phyloP scores from a whole-genome alignment of 1,140 invertebrate genomes.

The Stenopsyche tienmushanensis region DNA sequence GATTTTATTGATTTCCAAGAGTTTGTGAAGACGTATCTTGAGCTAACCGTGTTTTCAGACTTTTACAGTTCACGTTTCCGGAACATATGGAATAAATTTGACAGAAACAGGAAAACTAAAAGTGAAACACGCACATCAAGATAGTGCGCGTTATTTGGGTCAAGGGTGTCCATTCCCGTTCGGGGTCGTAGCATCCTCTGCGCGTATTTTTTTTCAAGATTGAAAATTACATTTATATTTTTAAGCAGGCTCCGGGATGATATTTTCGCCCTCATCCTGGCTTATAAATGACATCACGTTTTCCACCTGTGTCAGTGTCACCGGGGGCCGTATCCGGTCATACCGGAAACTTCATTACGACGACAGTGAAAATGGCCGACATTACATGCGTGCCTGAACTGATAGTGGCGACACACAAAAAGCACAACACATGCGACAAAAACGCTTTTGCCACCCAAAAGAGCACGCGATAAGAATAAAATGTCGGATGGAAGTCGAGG shows the following conservation, averaged over 20 bases:
- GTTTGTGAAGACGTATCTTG: too few relatives aligned
- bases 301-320: constrained; percentile 20
- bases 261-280: too few relatives aligned
- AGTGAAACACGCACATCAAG: background rate
- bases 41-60: constrained; percentile 6
- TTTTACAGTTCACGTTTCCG: constrained; percentile 2
- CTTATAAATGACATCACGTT: constrained; percentile 25
- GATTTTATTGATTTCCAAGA: too few relatives aligned
- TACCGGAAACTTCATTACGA: constrained; percentile 9
- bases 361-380: constrained; percentile 17
- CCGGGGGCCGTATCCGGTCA: constrained; percentile 18
- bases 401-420: constrained; percentile 8
- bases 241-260: too few relatives aligned
- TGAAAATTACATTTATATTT: too few relatives aligned
- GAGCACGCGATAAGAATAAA: constrained; percentile 11
- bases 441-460: constrained; percentile 5
- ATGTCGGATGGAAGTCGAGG: background rate
- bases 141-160: background rate
- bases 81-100: background rate
- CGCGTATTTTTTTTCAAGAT: background rate
- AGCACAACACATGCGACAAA: constrained; percentile 7
- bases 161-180: background rate
- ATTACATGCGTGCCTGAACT: constrained; percentile 12
- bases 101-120: background rate
- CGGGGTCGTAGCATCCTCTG: too few relatives aligned